These are phyloP conservation scores for Neria commutata DNA, from an alignment of 2,888 invertebrate species.

Conservation along the genomic window DNA sequence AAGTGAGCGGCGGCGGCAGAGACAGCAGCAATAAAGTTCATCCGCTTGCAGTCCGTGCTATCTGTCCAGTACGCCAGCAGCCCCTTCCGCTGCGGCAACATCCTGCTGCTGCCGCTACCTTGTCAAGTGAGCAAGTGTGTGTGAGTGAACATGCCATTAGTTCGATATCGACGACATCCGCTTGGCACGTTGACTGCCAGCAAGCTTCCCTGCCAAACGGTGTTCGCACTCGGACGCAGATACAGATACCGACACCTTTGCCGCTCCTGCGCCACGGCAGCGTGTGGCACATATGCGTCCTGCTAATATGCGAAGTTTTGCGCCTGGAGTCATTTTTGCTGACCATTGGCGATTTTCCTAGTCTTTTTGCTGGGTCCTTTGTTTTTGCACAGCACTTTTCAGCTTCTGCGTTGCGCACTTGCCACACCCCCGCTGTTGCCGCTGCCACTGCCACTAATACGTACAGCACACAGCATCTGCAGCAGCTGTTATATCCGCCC, in stretches of 20 bases:
- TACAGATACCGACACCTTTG: too few relatives aligned
- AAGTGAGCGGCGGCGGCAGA: constrained; percentile 16
- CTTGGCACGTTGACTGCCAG: constrained; percentile 23
- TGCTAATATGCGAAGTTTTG: constrained; percentile 41
- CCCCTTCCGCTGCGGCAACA: not conserved
- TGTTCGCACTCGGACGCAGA: not conserved
- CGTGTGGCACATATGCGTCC: constrained; percentile 34
- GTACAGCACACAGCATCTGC: constrained; percentile 8
- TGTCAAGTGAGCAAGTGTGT: not conserved
- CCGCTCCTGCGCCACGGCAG: not conserved
- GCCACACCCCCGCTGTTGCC: too few relatives aligned
- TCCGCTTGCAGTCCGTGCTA: constrained; percentile 20
- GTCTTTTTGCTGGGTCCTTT: not conserved
- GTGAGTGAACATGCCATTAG: constrained; percentile 34
- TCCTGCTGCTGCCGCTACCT: not conserved
- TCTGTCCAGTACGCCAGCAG: constrained; percentile 21
- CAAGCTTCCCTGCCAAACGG: constrained; percentile 8
- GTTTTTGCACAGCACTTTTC: constrained; percentile 9
- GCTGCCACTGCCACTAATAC: constrained; percentile 9
- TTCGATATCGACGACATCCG: constrained; percentile 41
- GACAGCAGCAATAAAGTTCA: constrained; percentile 36
- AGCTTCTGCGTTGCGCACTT: not conserved
- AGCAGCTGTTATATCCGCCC: constrained; percentile 18
- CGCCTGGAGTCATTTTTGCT: constrained; percentile 33
- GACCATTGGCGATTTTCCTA: constrained; percentile 34